Percentiles rank a stretch among this genome's conserved stretches.
Evolutionary conservation across 2,888 invertebrate genomes (phyloP).

Genomic region (Metacarcinus magister): DNA sequence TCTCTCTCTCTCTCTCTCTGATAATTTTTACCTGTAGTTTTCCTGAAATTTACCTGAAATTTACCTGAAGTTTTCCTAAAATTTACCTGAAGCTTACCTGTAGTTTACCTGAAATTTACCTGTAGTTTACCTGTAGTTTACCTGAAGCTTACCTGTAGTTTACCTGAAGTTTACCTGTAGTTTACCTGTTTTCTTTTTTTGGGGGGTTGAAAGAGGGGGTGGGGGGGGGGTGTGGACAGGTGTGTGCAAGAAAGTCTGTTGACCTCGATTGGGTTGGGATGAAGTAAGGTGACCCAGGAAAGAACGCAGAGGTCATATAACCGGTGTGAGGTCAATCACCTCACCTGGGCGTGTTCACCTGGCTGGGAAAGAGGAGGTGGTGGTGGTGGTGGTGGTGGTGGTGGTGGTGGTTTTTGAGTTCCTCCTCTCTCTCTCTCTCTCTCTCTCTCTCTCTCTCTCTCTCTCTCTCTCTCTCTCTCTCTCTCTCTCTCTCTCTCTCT

Average conservation of each 20-base stretch:
- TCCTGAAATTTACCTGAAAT: too few relatives aligned
- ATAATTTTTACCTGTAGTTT: not conserved
- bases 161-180: not conserved
- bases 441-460: too few relatives aligned
- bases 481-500: too few relatives aligned
- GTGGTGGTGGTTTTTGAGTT: not conserved
- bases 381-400: not conserved
- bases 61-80: too few relatives aligned
- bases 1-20: not conserved
- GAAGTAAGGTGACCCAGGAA: not conserved
- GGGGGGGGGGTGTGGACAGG: not conserved
- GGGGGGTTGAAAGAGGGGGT: not conserved
- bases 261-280: not conserved
- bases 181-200: not conserved
- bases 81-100: too few relatives aligned
- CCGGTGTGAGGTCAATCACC: conserved; percentile 27
- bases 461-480: too few relatives aligned
- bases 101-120: too few relatives aligned
- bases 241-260: too few relatives aligned
- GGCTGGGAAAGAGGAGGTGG: not conserved
- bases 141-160: too few relatives aligned
- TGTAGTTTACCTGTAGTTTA: too few relatives aligned
- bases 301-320: conserved; percentile 27
- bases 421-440: too few relatives aligned
- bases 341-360: conserved; percentile 11